A percentile compares a stretch with the other conserved stretches of the same genome.
Conservation (phyloP, 1,140 invertebrate species). For the Samia ricini region DNA sequence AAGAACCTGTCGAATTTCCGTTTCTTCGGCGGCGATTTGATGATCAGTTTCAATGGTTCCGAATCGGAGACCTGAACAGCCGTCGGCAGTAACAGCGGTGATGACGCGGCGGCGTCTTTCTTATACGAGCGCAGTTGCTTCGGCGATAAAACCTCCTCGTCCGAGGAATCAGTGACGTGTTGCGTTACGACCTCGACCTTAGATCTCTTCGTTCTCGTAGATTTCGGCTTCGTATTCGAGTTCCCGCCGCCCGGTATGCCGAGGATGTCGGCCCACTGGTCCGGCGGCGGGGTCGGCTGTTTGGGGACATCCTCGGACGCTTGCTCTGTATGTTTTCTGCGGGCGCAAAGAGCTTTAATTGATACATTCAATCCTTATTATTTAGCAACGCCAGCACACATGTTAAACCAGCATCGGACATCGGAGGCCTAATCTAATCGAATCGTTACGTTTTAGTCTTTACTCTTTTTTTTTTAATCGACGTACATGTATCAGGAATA, state of each 20-base stretch:
- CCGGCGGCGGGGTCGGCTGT: slow-evolving; percentile 62
- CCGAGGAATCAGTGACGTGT: slow-evolving; percentile 16
- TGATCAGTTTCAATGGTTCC: slow-evolving; percentile 33
- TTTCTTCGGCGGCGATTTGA: slow-evolving; percentile 59
- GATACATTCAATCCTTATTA: slow-evolving; percentile 4
- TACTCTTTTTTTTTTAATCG: too few species aligned
- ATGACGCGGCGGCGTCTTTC: slow-evolving; percentile 35
- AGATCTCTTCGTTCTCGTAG: neutral
- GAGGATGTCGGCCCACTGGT: slow-evolving; percentile 70
- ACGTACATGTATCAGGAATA: neutral
- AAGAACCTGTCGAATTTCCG: slow-evolving; percentile 47
- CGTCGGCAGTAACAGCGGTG: slow-evolving; percentile 16
- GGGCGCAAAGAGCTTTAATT: neutral
- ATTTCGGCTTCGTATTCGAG: slow-evolving; percentile 24
- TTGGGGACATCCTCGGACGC: slow-evolving; percentile 49
- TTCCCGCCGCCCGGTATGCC: slow-evolving; percentile 55
- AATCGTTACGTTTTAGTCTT: too few species aligned
- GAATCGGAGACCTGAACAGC: neutral
- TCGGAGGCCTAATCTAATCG: too few species aligned
- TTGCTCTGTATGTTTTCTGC: slow-evolving; percentile 49
- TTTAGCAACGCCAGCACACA: slow-evolving; percentile 12
- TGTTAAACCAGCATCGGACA: slow-evolving; percentile 13
- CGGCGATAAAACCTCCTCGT: slow-evolving; percentile 39
- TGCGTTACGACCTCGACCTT: slow-evolving; percentile 16
- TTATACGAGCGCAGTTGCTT: slow-evolving; percentile 60